These are phyloP conservation scores for Lophotriccus pileatus DNA, from an alignment of 2,797 vertebrate species.

Conservation along the genomic window DNA sequence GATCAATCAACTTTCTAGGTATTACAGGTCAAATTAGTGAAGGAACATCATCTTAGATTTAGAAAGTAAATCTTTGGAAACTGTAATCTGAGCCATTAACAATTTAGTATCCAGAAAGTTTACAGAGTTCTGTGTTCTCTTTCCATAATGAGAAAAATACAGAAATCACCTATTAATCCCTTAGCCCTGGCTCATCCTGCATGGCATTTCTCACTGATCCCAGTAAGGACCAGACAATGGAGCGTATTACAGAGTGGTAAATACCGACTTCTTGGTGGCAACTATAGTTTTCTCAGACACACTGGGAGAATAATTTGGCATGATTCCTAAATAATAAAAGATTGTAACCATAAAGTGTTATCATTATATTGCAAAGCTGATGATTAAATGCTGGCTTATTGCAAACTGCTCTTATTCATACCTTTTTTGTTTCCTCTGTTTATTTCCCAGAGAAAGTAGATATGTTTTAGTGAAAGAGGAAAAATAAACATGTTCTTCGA, in stretches of 20 bases:
- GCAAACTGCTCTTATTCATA: not conserved
- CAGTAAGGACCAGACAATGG: not conserved
- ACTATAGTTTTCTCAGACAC: not conserved
- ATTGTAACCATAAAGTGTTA: not conserved
- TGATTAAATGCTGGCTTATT: not conserved
- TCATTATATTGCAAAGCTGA: not conserved
- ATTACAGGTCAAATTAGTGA: not conserved
- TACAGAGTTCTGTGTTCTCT: not conserved
- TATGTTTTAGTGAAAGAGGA: not conserved
- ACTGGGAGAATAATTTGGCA: not conserved
- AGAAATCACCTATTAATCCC: not conserved
- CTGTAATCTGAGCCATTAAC: not conserved
- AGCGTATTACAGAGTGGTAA: not conserved
- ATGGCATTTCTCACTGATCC: not conserved
- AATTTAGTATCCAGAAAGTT: not conserved
- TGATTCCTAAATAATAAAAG: slow-evolving; percentile 1
- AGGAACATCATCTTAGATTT: not conserved
- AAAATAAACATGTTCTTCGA: slow-evolving; percentile 3
- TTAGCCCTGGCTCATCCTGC: not conserved
- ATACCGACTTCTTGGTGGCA: not conserved
- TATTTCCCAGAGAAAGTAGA: not conserved
- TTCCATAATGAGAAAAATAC: not conserved
- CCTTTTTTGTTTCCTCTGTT: slow-evolving; percentile 9
- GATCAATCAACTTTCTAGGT: not conserved
- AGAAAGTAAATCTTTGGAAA: not conserved